Percentiles rank a stretch among this genome's conserved stretches.
phyloP scores from a whole-genome alignment of 2,888 invertebrate species.

The Ischnura elegans region DNA sequence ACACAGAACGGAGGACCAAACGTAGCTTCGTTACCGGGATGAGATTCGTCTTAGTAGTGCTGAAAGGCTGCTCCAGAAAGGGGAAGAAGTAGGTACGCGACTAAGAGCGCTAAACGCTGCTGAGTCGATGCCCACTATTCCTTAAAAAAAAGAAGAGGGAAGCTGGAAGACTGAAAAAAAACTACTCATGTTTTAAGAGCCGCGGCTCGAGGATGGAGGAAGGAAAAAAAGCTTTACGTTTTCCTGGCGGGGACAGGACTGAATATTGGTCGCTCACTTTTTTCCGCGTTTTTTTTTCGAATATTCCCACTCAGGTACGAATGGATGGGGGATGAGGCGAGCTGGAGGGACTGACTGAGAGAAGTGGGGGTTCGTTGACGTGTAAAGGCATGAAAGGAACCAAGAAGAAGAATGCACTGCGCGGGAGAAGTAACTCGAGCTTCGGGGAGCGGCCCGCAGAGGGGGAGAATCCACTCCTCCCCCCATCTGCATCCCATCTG shows the following conservation, averaged over 20 bases:
- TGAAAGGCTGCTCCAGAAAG: not conserved
- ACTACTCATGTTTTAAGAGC: not conserved
- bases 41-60: not conserved
- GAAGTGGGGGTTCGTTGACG: too few species aligned
- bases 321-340: not conserved
- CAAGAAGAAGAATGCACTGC: too few species aligned
- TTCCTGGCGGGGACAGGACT: not conserved
- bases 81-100: not conserved
- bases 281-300: not conserved
- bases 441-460: not conserved
- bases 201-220: not conserved
- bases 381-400: not conserved
- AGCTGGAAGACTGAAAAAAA: not conserved
- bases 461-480: not conserved
- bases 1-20: not conserved
- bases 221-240: slow-evolving; percentile 45
- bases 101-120: too few species aligned
- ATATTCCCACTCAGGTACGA: not conserved
- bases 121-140: not conserved
- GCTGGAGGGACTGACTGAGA: not conserved
- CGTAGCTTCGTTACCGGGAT: not conserved
- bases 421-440: not conserved
- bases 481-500: not conserved
- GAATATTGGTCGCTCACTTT: slow-evolving; percentile 19
- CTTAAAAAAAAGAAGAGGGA: slow-evolving; percentile 42